Conservation (phyloP, 2,113 vertebrate species). For the Tachysurus vachellii region DNA sequence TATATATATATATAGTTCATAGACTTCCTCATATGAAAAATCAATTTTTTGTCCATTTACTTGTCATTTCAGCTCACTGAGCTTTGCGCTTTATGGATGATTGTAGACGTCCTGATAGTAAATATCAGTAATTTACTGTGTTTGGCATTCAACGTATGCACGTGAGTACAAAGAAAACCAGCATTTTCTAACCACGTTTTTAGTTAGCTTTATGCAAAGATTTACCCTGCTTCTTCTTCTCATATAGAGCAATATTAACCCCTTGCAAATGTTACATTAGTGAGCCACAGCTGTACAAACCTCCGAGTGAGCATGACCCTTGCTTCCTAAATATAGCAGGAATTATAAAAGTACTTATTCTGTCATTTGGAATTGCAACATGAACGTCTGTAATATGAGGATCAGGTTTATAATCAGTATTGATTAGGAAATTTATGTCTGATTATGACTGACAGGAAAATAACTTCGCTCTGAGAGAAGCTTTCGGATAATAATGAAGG, state of each 20-base stretch:
- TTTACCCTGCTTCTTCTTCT: too few species aligned
- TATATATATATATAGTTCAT: neutral
- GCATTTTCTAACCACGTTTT: neutral
- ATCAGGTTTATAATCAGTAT: neutral
- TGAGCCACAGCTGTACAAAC: neutral
- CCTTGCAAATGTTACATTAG: neutral
- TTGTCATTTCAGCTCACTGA: neutral
- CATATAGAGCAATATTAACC: neutral
- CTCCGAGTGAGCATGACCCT: neutral
- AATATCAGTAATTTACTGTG: neutral
- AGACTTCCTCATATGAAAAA: neutral
- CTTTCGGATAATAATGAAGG: neutral
- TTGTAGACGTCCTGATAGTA: neutral
- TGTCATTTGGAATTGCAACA: neutral
- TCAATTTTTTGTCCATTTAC: neutral
- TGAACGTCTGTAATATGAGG: neutral
- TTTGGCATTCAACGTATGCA: neutral
- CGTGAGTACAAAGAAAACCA: neutral
- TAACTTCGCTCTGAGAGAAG: neutral
- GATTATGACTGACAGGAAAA: slow-evolving; percentile 12
- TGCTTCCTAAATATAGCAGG: neutral
- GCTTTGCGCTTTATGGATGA: neutral
- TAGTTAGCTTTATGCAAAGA: neutral
- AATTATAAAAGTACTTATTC: neutral
- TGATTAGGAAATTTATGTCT: neutral